Evolutionary conservation across 2,113 vertebrate genomes (phyloP), one percentile per base, ranked within the genome.

Genomic region (Morone chrysops): DNA sequence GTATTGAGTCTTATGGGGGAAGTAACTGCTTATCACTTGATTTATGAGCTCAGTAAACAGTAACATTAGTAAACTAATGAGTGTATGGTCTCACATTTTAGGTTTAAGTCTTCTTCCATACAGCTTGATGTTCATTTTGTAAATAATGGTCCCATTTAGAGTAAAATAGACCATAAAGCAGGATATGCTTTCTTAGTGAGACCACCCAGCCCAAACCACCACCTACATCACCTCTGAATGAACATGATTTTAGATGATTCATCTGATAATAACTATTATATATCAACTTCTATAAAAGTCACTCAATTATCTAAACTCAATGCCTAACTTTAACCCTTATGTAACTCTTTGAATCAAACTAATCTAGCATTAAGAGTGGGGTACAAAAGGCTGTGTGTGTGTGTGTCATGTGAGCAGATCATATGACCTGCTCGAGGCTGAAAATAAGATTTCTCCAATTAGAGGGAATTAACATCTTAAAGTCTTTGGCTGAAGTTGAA

Each of bases 391-490:
- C 40, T 69, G 82, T 84, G 90, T 80, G 45, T 13, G 45, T 31
- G 66, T 11, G 57, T 45, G 67, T 83, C 84, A 83, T 83, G 79
- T 82, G 87, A 82, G 77, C 80, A 8, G 65, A 62, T 91, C 92
- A 91, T 82, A 72, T 87, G 92, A 88, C 71, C 73, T 12, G 75
- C 40, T 36, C 4, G 36, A 48, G 61, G 60, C 76, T 48, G 66
- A 45, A 82, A 65, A 75, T 69, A 61, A 72, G 83, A 80, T 90
- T 91, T 89, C 74, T 86, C 89, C 86, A 90, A 93, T 94, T 93
- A 94, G 85, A 73, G 83, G 76, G 88, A 82, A 92, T 94, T 91
- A 91, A 70, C 47, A 70, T 81, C 68, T 78, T 62, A 70, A 77
- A 88, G 74, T 87, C 84, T 12, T 85, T 87, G 84, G 82, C 82